Conservation (phyloP, 2,113 vertebrate species). For the Antennarius striatus region DNA sequence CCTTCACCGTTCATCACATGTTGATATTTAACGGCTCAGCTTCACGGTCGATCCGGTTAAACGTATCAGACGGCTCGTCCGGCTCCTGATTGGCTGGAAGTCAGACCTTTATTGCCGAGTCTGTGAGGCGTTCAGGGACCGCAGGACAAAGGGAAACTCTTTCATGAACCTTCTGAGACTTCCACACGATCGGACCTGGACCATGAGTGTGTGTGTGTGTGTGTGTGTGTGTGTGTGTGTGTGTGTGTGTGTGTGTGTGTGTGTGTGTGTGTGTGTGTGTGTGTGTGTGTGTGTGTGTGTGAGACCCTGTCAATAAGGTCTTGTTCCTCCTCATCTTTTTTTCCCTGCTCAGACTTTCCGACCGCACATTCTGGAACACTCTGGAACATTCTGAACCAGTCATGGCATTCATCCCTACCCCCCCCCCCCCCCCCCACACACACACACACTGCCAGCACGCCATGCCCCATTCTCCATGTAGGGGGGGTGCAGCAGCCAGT, state of each 20-base stretch:
- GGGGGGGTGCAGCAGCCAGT: constrained; percentile 9
- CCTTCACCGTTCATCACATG: no score
- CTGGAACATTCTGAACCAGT: constrained; percentile 90
- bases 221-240: constrained; percentile 13
- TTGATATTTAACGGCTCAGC: no score
- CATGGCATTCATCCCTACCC: constrained; percentile 83
- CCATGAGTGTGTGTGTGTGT: neutral
- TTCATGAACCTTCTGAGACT: no score
- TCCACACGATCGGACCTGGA: no score
- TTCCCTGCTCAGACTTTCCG: constrained; percentile 87
- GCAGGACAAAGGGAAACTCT: no score
- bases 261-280: constrained; percentile 14
- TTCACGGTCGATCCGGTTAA: no score
- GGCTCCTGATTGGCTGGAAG: no score
- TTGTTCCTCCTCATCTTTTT: constrained; percentile 83
- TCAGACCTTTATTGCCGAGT: no score
- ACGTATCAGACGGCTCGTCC: no score
- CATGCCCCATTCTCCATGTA: constrained; percentile 81
- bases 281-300: constrained; percentile 18
- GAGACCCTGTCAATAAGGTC: constrained; percentile 83
- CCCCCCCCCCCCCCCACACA: constrained; percentile 22
- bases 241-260: neutral
- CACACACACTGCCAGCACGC: constrained; percentile 20
- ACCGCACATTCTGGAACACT: constrained; percentile 75
- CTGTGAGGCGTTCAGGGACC: no score